Evolutionary conservation across 2,888 invertebrate genomes (phyloP).

Genomic region (Sesia apiformis): DNA sequence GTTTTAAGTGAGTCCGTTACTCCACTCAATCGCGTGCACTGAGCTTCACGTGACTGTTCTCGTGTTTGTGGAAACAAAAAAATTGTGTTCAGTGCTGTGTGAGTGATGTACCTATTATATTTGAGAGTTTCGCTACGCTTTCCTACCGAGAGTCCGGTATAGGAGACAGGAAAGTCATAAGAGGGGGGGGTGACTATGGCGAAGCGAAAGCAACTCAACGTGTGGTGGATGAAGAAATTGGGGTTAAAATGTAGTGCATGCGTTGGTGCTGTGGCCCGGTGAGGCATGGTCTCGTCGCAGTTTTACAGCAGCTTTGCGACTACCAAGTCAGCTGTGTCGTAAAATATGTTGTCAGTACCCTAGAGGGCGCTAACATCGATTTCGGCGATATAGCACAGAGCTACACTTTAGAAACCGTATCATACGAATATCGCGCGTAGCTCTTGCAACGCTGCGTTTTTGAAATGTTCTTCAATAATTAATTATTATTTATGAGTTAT

Average conservation of each 20-base stretch:
- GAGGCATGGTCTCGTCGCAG: neutral
- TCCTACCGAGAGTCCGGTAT: constrained; percentile 66
- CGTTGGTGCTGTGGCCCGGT: constrained; percentile 9
- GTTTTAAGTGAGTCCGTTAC: constrained; percentile 47
- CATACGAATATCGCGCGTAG: no score
- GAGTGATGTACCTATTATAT: constrained; percentile 72
- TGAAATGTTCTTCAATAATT: no score
- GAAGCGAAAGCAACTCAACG: constrained; percentile 32
- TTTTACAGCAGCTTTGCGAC: no score
- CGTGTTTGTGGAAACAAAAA: constrained; percentile 32
- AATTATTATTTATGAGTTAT: no score
- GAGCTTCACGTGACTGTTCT: constrained; percentile 19
- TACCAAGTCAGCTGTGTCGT: no score
- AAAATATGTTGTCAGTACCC: no score
- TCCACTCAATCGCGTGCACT: constrained; percentile 57
- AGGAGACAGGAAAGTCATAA: constrained; percentile 71
- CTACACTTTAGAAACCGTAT: no score
- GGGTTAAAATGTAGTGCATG: constrained; percentile 20
- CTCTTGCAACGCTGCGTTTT: no score
- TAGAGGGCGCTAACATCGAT: no score
- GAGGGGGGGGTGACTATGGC: constrained; percentile 40
- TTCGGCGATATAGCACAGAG: no score
- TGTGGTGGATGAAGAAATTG: constrained; percentile 10
- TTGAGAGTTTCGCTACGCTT: constrained; percentile 59
- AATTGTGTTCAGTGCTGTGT: constrained; percentile 65